A percentile compares a stretch with the other conserved stretches of the same genome.
Evolutionary conservation across 2,888 invertebrate species (phyloP).

Genomic region (Apamea crenata): DNA sequence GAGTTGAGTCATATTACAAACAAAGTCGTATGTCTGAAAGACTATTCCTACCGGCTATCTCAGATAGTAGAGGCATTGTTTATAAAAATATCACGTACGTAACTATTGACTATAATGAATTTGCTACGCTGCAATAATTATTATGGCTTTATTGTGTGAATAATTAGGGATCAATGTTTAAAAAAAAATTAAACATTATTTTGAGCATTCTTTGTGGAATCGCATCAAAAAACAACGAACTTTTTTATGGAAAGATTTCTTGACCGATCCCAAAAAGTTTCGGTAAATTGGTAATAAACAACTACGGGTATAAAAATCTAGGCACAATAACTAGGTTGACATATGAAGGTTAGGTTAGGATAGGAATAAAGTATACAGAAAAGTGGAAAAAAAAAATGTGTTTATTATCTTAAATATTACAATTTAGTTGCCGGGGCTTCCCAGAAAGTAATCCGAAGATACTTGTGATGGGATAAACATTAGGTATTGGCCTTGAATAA

Average conservation of each 20-base stretch:
- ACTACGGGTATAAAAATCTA: not conserved
- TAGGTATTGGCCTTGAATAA: not conserved
- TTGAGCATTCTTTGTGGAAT: not conserved
- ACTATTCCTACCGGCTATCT: slow-evolving; percentile 1
- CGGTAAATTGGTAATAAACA: not conserved
- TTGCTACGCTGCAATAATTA: not conserved
- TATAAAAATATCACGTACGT: slow-evolving; percentile 21
- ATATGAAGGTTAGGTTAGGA: too few species aligned
- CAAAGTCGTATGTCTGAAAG: not conserved
- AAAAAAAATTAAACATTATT: not conserved
- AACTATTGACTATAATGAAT: slow-evolving; percentile 11
- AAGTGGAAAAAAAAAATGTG: too few species aligned
- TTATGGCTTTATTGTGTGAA: not conserved
- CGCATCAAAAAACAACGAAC: not conserved
- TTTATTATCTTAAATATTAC: too few species aligned
- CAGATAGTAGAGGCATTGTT: slow-evolving; percentile 21
- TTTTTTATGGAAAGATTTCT: not conserved
- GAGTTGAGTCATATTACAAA: slow-evolving; percentile 35
- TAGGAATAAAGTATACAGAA: not conserved
- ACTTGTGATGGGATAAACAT: too few species aligned
- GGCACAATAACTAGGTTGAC: not conserved
- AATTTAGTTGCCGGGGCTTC: too few species aligned
- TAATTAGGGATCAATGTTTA: not conserved
- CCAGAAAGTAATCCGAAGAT: too few species aligned
- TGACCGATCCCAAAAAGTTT: not conserved